Evolutionary conservation across 2,797 vertebrate genomes (phyloP), one percentile per base, ranked within the genome.

Genomic region (Allobates femoralis): DNA sequence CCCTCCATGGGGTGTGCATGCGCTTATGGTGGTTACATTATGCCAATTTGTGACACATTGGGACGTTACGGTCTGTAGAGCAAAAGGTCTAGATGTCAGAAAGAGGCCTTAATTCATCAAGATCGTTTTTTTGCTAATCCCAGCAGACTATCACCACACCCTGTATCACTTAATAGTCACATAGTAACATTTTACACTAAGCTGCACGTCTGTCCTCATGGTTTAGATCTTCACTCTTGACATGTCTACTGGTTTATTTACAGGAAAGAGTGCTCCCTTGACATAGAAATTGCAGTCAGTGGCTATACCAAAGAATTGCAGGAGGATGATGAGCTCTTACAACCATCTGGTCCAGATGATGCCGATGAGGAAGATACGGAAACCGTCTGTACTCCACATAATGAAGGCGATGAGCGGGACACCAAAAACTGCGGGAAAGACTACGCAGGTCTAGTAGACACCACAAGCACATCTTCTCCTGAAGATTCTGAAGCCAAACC

Each of bases 271-370:
- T 93, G 89, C 88, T 97, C 93, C 88, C 93, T 99, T 19, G 98
- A 99, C 66, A 92, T 96, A 28, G 97, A 98, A 89, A 96, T 99
- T 86, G 96, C 96, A 80, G 98, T 96, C 84, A 99, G 98, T 0
- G 98, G 98, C 81, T 99, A 95, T 90, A 94, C 95, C 46, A 99
- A 98, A 92, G 96, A 98, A 81, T 89, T 98, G 91, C 93, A 97
- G 89, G 92, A 93, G 90, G 95, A 98, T 62, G 93, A 91, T 90
- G 93, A 93, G 15, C 92, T 98, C 55, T 94, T 98, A 19, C 92
- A 95, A 75, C 95, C 95, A n/a, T 18, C 73, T 56, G 95, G 93
- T 83, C 97, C 96, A 19, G 93, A 95, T 2, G 91, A 83, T 46
- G 50, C 18, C 4, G 91, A 94, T 80, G 71, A 69, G 18, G 30